Percentiles rank a stretch among this genome's conserved stretches.
Conservation (phyloP, 2,113 vertebrate genomes). For the Callocephalon fimbriatum region DNA sequence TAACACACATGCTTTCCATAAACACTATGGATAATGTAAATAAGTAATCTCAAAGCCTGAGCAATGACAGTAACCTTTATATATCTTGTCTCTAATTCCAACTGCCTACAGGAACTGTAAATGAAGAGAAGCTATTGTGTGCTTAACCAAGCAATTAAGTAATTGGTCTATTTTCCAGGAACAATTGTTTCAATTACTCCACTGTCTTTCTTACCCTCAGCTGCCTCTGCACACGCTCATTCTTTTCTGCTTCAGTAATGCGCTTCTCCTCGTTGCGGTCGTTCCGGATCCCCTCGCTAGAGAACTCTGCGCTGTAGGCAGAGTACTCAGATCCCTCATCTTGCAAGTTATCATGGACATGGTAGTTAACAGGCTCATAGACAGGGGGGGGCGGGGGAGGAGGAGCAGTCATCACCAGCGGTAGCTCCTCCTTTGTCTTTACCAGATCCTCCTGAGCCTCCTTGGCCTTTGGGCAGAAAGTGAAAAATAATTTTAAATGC, state of each 20-base stretch:
- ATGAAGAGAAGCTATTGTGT: not conserved
- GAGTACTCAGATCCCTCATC: conserved; percentile 85
- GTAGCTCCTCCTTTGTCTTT: conserved; percentile 91
- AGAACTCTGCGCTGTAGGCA: conserved; percentile 91
- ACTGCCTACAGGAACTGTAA: not conserved
- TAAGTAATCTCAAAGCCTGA: not conserved
- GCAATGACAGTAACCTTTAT: not conserved
- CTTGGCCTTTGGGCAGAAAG: conserved; percentile 78
- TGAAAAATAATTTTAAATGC: not conserved
- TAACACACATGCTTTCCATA: not conserved
- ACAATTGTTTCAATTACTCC: not conserved
- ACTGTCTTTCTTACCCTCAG: conserved; percentile 82
- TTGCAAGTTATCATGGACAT: conserved; percentile 82
- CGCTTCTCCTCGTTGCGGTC: conserved; percentile 91
- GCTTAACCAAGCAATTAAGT: not conserved
- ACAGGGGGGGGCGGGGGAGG: conserved; percentile 83
- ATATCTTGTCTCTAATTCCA: not conserved
- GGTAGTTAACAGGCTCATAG: conserved; percentile 79
- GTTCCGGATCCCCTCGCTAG: conserved; percentile 82
- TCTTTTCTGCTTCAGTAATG: conserved; percentile 92
- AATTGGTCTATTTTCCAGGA: not conserved
- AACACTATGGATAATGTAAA: not conserved
- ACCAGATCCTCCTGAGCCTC: conserved; percentile 89
- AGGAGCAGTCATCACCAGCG: conserved; percentile 84
- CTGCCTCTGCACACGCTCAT: conserved; percentile 91